These are phyloP conservation scores for Dastarcus helophoroides DNA, from an alignment of 2,888 invertebrate species.

Conservation along the genomic window DNA sequence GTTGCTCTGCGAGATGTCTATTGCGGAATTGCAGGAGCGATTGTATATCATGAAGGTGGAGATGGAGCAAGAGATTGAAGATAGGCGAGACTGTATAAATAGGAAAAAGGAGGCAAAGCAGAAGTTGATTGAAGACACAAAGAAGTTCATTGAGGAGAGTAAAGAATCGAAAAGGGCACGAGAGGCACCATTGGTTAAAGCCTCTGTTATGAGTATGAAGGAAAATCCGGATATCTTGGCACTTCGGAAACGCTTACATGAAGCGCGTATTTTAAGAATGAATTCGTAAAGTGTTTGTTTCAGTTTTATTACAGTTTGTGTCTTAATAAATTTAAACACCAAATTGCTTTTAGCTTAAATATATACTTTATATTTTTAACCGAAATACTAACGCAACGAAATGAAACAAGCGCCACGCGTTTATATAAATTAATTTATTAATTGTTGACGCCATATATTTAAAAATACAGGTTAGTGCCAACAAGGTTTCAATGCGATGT, in stretches of 20 bases:
- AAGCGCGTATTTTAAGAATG: no score
- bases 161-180: no score
- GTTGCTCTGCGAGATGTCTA: slow-evolving; percentile 52
- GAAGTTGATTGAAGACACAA: slow-evolving; percentile 39
- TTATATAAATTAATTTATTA: no score
- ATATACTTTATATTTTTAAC: no score
- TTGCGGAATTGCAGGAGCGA: slow-evolving; percentile 49
- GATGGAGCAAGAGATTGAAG: slow-evolving; percentile 43
- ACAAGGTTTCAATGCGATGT: no score
- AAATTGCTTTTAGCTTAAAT: no score
- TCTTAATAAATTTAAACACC: no score
- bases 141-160: slow-evolving; percentile 36
- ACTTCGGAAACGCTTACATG: slow-evolving; percentile 40
- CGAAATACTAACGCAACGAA: no score
- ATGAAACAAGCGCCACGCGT: no score
- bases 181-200: slow-evolving; percentile 34
- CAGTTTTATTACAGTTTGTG: slow-evolving; percentile 5
- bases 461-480: no score
- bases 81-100: slow-evolving; percentile 38
- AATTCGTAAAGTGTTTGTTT: no score
- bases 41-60: slow-evolving; percentile 40
- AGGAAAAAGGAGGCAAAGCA: slow-evolving; percentile 38
- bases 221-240: slow-evolving; percentile 38
- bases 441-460: no score
- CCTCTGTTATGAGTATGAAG: slow-evolving; percentile 22